Conservation (phyloP, 2,113 vertebrate species). For the Machaerirhynchus nigripectus region DNA sequence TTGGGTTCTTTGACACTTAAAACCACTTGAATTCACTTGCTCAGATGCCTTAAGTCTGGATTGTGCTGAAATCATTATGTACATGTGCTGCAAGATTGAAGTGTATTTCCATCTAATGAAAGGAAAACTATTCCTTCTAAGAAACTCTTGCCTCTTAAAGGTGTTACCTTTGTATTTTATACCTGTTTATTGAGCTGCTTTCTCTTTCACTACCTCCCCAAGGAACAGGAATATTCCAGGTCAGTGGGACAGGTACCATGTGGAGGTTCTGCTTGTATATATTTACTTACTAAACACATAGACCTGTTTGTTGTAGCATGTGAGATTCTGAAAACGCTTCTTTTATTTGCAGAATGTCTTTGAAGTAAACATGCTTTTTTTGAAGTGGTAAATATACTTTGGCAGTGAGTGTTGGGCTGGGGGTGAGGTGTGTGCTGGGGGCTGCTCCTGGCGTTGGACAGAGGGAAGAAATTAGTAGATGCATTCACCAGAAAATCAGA, state of each 20-base stretch:
- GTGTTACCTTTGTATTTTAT: neutral
- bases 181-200: neutral
- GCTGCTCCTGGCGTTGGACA: neutral
- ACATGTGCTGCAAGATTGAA: no score
- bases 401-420: neutral
- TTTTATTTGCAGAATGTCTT: neutral
- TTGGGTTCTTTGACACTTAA: neutral
- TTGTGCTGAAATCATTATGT: neutral
- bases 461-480: neutral
- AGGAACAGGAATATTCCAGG: neutral
- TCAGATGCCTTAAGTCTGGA: neutral
- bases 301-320: neutral
- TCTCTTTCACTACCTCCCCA: neutral
- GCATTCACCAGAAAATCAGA: neutral
- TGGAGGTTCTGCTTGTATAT: neutral
- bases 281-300: neutral
- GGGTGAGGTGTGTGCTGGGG: neutral
- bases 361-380: neutral
- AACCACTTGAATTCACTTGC: neutral
- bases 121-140: neutral
- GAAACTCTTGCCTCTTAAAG: neutral
- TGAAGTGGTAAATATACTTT: neutral
- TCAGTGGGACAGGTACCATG: neutral
- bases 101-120: neutral
- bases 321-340: neutral